Percentiles rank a stretch among this genome's conserved stretches.
phyloP scores from a whole-genome alignment of 2,888 invertebrate genomes.

The Coenonympha glycerion region DNA sequence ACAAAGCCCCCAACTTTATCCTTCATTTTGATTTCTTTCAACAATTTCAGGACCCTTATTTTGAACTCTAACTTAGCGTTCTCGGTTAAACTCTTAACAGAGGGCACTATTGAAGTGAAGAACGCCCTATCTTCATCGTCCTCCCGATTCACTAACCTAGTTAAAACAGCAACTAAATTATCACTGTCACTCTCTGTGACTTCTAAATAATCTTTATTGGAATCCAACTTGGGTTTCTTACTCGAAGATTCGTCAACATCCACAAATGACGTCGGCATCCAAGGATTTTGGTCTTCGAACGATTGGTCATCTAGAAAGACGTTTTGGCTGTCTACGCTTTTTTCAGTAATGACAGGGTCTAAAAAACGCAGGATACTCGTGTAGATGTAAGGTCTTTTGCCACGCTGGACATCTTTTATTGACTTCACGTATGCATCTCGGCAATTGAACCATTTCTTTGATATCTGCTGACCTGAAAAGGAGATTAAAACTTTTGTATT shows the following conservation, averaged over 20 bases:
- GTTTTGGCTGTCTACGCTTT: constrained; percentile 23
- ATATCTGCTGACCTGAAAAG: constrained; percentile 40
- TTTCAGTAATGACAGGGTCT: constrained; percentile 32
- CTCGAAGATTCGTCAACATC: constrained; percentile 35
- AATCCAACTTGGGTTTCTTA: constrained; percentile 26
- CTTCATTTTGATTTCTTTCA: constrained; percentile 39
- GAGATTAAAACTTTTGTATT: too few species aligned
- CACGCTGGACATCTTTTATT: constrained; percentile 27
- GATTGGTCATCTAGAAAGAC: constrained; percentile 20
- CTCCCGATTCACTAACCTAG: constrained; percentile 49
- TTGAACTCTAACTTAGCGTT: constrained; percentile 50
- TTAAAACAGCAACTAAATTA: constrained; percentile 41
- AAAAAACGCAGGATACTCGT: constrained; percentile 44
- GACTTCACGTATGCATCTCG: constrained; percentile 49
- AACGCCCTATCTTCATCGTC: constrained; percentile 59
- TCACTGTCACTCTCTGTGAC: constrained; percentile 21
- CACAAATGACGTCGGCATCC: constrained; percentile 39
- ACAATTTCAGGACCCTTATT: constrained; percentile 50
- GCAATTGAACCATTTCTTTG: constrained; percentile 48
- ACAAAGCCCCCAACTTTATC: constrained; percentile 29
- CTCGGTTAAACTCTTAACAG: constrained; percentile 47
- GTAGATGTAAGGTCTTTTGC: constrained; percentile 43
- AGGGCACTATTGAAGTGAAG: constrained; percentile 53
- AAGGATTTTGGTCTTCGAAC: constrained; percentile 32
- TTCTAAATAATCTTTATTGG: constrained; percentile 11